These are phyloP conservation scores for Mormyrops boulengeri DNA, from an alignment of 2,797 vertebrate species.

Conservation along the genomic window DNA sequence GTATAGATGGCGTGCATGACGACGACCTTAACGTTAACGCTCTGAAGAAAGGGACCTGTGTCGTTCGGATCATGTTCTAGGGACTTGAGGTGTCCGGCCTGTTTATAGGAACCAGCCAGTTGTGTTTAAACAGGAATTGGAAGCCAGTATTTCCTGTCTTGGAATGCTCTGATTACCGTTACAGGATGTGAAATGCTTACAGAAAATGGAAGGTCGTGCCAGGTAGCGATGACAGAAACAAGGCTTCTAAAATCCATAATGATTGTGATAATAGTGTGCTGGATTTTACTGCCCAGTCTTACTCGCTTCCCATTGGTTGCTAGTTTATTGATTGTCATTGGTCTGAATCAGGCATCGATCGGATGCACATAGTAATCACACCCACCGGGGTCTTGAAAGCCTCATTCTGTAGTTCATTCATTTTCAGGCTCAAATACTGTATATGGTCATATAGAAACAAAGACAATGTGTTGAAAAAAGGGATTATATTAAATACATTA, in stretches of 20 bases:
- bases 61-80: background rate
- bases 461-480: background rate
- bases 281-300: background rate
- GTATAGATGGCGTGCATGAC: background rate
- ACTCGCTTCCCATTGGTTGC: background rate
- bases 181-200: constrained; percentile 7
- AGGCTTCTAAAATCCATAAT: background rate
- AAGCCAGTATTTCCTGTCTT: background rate
- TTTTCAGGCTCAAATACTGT: background rate
- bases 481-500: background rate
- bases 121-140: background rate
- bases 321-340: background rate
- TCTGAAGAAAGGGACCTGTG: background rate
- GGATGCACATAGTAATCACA: background rate
- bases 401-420: background rate
- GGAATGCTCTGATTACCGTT: constrained; percentile 9
- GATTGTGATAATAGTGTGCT: background rate
- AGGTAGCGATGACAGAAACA: background rate
- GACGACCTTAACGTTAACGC: background rate
- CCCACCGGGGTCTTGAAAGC: background rate
- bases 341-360: background rate
- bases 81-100: background rate
- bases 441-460: background rate
- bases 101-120: background rate
- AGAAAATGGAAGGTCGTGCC: background rate